phyloP scores from a whole-genome alignment of 2,113 vertebrate genomes.

The Tetraodon nigroviridis region DNA sequence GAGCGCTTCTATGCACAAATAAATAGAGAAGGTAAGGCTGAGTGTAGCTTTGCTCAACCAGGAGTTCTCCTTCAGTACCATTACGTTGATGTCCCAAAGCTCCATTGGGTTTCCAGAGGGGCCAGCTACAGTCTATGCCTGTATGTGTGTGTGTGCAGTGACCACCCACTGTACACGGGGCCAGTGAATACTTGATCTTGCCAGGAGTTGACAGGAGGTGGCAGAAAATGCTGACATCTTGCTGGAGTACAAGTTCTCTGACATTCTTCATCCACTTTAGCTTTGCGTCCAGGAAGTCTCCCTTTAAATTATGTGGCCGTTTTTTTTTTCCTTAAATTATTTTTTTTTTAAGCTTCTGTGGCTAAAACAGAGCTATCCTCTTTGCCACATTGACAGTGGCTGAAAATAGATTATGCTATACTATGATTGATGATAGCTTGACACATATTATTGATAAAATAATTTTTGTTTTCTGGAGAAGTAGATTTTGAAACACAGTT shows the following conservation, averaged over 20 bases:
- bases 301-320: background rate
- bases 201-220: conserved; percentile 6
- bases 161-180: background rate
- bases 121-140: conserved; percentile 5
- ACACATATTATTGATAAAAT: too few species aligned
- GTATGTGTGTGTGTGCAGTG: background rate
- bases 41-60: background rate
- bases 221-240: background rate
- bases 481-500: too few species aligned
- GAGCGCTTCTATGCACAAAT: conserved; percentile 19
- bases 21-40: background rate
- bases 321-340: too few species aligned
- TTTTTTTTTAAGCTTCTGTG: too few species aligned
- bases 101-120: conserved; percentile 14
- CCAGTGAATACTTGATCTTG: conserved; percentile 25
- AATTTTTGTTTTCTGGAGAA: too few species aligned
- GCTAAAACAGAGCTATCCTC: too few species aligned
- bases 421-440: too few species aligned
- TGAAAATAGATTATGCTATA: too few species aligned
- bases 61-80: conserved; percentile 3
- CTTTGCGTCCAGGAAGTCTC: background rate
- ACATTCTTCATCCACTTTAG: background rate
- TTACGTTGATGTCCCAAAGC: conserved; percentile 21
- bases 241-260: background rate
- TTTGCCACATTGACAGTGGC: too few species aligned